Conservation (phyloP, 1,140 invertebrate genomes). For the Nebria ingens region DNA sequence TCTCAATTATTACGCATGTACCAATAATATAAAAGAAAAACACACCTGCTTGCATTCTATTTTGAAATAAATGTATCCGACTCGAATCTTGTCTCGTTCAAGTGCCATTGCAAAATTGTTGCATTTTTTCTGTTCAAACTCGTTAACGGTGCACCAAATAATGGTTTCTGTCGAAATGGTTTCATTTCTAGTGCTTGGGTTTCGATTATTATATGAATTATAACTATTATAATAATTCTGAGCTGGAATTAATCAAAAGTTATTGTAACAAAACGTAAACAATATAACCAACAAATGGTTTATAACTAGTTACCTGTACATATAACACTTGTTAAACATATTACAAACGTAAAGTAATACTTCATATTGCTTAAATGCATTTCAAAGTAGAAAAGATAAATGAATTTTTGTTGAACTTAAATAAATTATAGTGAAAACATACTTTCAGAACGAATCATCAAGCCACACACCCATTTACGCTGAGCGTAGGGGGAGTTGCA, state of each 20-base stretch:
- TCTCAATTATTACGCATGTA: too few species aligned
- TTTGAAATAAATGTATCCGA: slow-evolving; percentile 50
- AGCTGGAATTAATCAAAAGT: slow-evolving; percentile 12
- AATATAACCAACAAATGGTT: too few species aligned
- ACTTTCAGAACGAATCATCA: too few species aligned
- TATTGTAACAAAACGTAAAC: too few species aligned
- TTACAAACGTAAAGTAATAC: neutral
- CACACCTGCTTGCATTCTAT: slow-evolving; percentile 53
- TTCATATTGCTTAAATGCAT: neutral
- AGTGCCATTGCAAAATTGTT: slow-evolving; percentile 54
- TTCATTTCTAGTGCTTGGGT: neutral
- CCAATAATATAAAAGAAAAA: too few species aligned
- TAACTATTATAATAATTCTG: slow-evolving; percentile 13
- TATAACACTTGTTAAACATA: neutral
- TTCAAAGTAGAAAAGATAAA: neutral
- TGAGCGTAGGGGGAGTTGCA: too few species aligned
- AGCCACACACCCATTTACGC: too few species aligned
- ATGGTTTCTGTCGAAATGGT: slow-evolving; percentile 27
- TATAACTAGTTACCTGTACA: neutral
- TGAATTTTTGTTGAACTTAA: too few species aligned
- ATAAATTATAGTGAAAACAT: too few species aligned
- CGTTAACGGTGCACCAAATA: slow-evolving; percentile 68
- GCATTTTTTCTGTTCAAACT: slow-evolving; percentile 66
- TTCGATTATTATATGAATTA: slow-evolving; percentile 13
- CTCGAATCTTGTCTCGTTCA: slow-evolving; percentile 48